Evolutionary conservation across 2,113 vertebrate genomes (phyloP).

Genomic region (Chunga burmeisteri): DNA sequence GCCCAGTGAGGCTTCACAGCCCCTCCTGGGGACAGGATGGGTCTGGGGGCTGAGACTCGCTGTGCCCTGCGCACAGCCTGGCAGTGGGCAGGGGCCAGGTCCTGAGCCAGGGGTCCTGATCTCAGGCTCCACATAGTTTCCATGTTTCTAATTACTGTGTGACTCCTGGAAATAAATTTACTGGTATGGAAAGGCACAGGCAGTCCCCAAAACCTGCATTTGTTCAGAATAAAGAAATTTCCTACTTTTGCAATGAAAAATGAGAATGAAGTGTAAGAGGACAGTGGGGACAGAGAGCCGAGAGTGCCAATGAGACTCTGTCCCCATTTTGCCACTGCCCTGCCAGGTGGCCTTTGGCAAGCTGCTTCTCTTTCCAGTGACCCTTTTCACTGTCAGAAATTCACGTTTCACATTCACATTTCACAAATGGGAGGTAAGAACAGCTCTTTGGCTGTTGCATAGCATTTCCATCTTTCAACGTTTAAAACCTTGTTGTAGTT

Average conservation of each 20-base stretch:
- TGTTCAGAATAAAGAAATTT: not conserved
- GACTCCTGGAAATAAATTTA: not conserved
- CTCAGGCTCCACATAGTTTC: not conserved
- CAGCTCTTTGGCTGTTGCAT: not conserved
- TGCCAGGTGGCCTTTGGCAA: not conserved
- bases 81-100: not conserved
- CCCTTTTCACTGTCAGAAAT: not conserved
- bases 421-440: not conserved
- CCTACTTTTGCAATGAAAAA: not conserved
- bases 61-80: accelerated
- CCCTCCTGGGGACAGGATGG: not conserved
- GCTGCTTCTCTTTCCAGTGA: not conserved
- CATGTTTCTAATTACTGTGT: not conserved
- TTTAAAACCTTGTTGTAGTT: not conserved
- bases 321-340: not conserved
- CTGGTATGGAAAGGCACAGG: not conserved
- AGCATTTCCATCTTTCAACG: not conserved
- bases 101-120: not conserved
- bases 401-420: not conserved
- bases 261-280: not conserved
- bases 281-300: not conserved
- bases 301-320: not conserved
- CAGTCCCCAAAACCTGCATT: not conserved
- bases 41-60: not conserved
- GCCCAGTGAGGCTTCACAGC: not conserved